Percentiles rank a stretch among this genome's conserved stretches.
Evolutionary conservation across 2,797 vertebrate species (phyloP).

Genomic region (Mallotus villosus): DNA sequence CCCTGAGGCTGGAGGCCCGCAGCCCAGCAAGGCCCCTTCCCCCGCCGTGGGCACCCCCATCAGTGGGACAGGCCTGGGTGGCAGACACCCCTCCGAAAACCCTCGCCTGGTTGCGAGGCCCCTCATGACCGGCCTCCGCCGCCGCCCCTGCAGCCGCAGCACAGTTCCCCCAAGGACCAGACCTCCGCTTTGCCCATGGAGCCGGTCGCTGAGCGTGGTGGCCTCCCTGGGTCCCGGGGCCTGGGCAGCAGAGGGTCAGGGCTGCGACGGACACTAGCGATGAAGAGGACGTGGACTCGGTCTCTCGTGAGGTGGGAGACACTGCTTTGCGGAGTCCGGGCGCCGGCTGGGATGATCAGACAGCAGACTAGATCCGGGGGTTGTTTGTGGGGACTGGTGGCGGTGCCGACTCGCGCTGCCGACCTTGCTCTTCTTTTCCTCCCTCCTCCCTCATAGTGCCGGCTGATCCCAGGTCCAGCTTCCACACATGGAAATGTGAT

Average conservation of each 20-base stretch:
- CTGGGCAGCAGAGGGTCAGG: slow-evolving; percentile 49
- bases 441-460: slow-evolving; percentile 5
- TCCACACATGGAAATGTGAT: slow-evolving; percentile 43
- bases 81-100: slow-evolving; percentile 72
- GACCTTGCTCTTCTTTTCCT: slow-evolving; percentile 9
- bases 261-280: slow-evolving; percentile 65
- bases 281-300: slow-evolving; percentile 52
- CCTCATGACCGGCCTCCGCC: slow-evolving; percentile 40
- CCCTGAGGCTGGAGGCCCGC: slow-evolving; percentile 65
- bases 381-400: slow-evolving; percentile 10
- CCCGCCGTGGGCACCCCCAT: slow-evolving; percentile 55
- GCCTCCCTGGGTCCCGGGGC: slow-evolving; percentile 69
- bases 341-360: slow-evolving; percentile 43
- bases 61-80: slow-evolving; percentile 59
- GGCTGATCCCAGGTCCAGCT: slow-evolving; percentile 28
- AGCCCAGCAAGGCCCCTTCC: slow-evolving; percentile 55
- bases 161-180: slow-evolving; percentile 94
- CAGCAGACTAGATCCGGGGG: no score
- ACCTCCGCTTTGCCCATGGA: slow-evolving; percentile 88
- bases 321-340: slow-evolving; percentile 32
- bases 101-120: slow-evolving; percentile 72
- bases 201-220: slow-evolving; percentile 64
- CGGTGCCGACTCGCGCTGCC: slow-evolving; percentile 6
- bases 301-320: slow-evolving; percentile 12
- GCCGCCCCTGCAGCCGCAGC: slow-evolving; percentile 71